These are phyloP conservation scores for Erythrolamprus reginae DNA, from an alignment of 2,113 vertebrate species.

Conservation along the genomic window DNA sequence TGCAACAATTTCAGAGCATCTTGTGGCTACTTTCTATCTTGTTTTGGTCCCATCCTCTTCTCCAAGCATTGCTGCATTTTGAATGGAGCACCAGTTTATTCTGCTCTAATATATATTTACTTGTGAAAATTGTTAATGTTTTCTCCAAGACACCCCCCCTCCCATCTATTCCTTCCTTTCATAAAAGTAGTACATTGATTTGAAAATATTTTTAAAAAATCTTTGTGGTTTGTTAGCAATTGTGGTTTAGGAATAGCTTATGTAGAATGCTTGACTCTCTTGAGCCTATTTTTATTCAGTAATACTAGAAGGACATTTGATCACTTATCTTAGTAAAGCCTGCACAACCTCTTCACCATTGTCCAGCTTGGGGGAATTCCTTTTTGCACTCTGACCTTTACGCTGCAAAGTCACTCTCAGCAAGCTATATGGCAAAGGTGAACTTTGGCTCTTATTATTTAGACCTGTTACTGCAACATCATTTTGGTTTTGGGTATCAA, in stretches of 20 bases:
- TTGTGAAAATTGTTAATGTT: neutral
- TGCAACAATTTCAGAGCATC: neutral
- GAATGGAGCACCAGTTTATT: neutral
- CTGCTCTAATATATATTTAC: neutral
- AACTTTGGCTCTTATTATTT: neutral
- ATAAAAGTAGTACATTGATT: neutral
- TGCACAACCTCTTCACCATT: neutral
- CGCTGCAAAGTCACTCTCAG: conserved; percentile 13
- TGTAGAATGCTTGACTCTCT: neutral
- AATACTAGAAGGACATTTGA: neutral
- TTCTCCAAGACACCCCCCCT: neutral
- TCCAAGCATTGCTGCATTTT: neutral
- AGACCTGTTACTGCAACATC: neutral
- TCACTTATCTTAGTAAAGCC: neutral
- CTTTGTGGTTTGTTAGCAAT: neutral
- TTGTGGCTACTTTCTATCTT: neutral
- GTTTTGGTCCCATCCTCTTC: neutral
- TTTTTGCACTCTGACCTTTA: neutral
- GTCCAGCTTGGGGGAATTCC: neutral
- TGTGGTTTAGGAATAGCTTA: neutral
- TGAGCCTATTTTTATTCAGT: neutral
- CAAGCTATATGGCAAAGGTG: neutral
- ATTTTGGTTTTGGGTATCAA: neutral
- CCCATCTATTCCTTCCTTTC: accelerated
- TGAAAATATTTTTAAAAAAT: neutral